Evolutionary conservation across 1,140 invertebrate species (phyloP).

Genomic region (Psix sp.): DNA sequence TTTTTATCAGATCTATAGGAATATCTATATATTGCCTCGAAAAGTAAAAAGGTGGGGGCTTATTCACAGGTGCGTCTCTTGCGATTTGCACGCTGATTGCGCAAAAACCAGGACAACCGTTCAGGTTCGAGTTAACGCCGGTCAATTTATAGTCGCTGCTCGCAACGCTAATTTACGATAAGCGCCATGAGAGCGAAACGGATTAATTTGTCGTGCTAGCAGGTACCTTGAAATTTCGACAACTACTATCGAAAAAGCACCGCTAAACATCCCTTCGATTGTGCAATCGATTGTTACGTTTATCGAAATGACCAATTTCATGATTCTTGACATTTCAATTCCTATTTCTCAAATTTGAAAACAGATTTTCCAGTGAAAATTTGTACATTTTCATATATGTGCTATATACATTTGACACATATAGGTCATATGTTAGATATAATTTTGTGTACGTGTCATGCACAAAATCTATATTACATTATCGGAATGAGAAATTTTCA

Average conservation of each 20-base stretch:
- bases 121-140: constrained; percentile 56
- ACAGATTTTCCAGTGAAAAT: too few relatives aligned
- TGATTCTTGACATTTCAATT: too few relatives aligned
- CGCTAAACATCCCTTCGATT: background rate
- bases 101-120: constrained; percentile 55
- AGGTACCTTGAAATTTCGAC: constrained; percentile 43
- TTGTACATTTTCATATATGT: too few relatives aligned
- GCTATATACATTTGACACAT: too few relatives aligned
- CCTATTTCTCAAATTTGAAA: too few relatives aligned
- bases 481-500: too few relatives aligned
- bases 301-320: too few relatives aligned
- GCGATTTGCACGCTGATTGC: constrained; percentile 60
- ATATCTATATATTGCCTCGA: constrained; percentile 36
- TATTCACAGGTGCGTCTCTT: constrained; percentile 33
- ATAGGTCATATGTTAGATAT: too few relatives aligned
- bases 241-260: constrained; percentile 28
- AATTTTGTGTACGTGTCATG: too few relatives aligned
- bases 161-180: constrained; percentile 58
- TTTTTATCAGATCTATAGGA: too few relatives aligned
- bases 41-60: constrained; percentile 27
- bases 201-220: constrained; percentile 62
- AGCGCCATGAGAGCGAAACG: constrained; percentile 51
- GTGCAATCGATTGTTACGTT: too few relatives aligned
- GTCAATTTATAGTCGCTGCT: constrained; percentile 59
- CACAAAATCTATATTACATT: too few relatives aligned